Percentiles rank a stretch among this genome's conserved stretches.
Evolutionary conservation across 2,797 vertebrate genomes (phyloP).

Genomic region (Anniella stebbinsi): DNA sequence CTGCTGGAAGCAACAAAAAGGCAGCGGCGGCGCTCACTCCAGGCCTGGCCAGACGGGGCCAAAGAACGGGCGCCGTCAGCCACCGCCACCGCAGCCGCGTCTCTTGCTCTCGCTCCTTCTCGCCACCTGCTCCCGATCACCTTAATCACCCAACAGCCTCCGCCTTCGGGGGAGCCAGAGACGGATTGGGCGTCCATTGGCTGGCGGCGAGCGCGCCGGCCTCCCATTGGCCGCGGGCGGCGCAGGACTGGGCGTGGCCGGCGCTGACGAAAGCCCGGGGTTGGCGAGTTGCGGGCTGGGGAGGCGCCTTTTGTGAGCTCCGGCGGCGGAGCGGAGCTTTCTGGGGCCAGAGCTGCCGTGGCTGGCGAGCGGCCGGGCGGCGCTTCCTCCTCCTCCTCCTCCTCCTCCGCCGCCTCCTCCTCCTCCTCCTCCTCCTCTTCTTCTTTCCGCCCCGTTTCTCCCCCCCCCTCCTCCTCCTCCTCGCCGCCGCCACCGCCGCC

Average conservation of each 20-base stretch:
- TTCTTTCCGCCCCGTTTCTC: background rate
- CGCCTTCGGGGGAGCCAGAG: constrained; percentile 72
- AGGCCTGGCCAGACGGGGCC: background rate
- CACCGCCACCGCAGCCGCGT: constrained; percentile 38
- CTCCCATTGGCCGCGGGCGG: constrained; percentile 82
- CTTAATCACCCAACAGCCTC: constrained; percentile 74
- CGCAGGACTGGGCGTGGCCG: constrained; percentile 61
- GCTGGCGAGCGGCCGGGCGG: constrained; percentile 37
- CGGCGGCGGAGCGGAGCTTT: constrained; percentile 70
- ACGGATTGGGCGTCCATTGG: constrained; percentile 71
- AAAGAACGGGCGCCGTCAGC: too few species aligned
- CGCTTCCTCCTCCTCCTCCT: constrained; percentile 48
- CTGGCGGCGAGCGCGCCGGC: background rate
- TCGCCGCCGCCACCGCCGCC: background rate
- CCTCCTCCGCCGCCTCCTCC: constrained; percentile 52
- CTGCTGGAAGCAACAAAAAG: background rate
- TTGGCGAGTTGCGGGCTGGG: constrained; percentile 25
- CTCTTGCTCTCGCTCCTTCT: constrained; percentile 18
- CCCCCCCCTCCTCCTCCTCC: constrained; percentile 7
- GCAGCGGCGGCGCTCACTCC: constrained; percentile 20
- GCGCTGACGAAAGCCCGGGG: constrained; percentile 65
- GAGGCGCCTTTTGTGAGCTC: constrained; percentile 85
- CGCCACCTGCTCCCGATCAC: constrained; percentile 60
- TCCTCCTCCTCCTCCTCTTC: background rate
- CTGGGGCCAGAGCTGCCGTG: background rate